These are phyloP conservation scores for Spicauda simplicius DNA, from an alignment of 2,888 invertebrate species.

Conservation along the genomic window DNA sequence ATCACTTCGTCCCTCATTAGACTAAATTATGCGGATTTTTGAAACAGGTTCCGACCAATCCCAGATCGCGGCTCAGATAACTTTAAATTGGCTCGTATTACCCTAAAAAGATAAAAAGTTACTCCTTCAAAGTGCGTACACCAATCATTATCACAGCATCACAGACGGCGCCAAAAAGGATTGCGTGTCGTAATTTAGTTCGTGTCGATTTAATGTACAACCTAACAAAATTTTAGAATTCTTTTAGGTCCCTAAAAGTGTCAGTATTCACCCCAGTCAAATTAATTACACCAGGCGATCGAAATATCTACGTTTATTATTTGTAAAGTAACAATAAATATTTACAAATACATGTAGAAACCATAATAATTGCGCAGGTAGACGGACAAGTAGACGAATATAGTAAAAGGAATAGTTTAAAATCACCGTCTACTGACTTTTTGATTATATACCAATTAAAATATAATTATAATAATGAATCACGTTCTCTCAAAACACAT, in stretches of 20 bases:
- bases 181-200: slow-evolving; percentile 4
- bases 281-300: too few species aligned
- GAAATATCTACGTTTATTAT: too few species aligned
- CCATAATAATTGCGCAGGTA: too few species aligned
- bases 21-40: slow-evolving; percentile 39
- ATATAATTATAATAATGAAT: too few species aligned
- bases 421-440: too few species aligned
- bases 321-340: too few species aligned
- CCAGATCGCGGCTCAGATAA: slow-evolving; percentile 23
- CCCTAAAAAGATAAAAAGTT: slow-evolving; percentile 15
- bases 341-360: too few species aligned
- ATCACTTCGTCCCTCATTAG: slow-evolving; percentile 38
- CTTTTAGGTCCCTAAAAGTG: not conserved
- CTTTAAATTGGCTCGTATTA: slow-evolving; percentile 22
- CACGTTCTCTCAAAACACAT: too few species aligned
- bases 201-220: not conserved
- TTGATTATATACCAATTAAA: too few species aligned
- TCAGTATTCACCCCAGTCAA: not conserved
- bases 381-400: too few species aligned
- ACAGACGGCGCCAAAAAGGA: slow-evolving; percentile 17
- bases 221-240: not conserved
- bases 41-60: slow-evolving; percentile 5
- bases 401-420: too few species aligned
- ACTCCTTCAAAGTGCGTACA: not conserved
- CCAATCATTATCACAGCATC: slow-evolving; percentile 14